Evolutionary conservation across 2,888 invertebrate species (phyloP), one percentile per base, ranked within the genome.

Genomic region (Phasia obesa): DNA sequence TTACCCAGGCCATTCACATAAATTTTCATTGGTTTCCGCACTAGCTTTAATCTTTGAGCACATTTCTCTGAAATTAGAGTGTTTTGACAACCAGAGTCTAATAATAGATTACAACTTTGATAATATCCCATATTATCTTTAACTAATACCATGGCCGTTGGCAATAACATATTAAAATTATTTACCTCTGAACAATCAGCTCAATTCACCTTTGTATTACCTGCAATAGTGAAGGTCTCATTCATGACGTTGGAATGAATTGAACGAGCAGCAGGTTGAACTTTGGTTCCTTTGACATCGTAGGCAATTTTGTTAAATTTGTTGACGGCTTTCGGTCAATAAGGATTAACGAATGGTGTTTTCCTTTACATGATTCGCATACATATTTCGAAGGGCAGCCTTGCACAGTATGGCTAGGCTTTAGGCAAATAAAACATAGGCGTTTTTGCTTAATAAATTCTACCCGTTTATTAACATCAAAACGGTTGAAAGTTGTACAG

Each of bases 391-490:
- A 71, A 7, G 31, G 23, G 27, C 55, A 76, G 31, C 31, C 21
- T 55, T 65, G 51, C 15, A 55, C 70, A 31, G n/a, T 9, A 71
- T 31, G 55, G 25, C 25, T 51, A 9, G 59, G 44, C 44, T 84
- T 81, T n/a, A 81, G 23, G 23, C 77, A 73, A 27, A 75, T 75
- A 51, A 78, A 81, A 9, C 81, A 64, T 7, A 38, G 59, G 19
- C 13, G 4, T 11, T 77, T 78, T 0, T 47, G 55, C 35, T 64
- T 77, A 13, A 70, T 15, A 19, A 77, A 47, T 0, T 64, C 57
- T 5, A 67, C 31, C 27, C 57, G 65, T 13, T n/a, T 47, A 1
- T 47, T 21, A 0, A 51, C 35, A 15, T 35, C 25, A 3, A 74
- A 4, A 51, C 25, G 59, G 15, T 35, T 47, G 53, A 67, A 67